Conservation (phyloP, 1,140 invertebrate species). For the Papilio dardanus region DNA sequence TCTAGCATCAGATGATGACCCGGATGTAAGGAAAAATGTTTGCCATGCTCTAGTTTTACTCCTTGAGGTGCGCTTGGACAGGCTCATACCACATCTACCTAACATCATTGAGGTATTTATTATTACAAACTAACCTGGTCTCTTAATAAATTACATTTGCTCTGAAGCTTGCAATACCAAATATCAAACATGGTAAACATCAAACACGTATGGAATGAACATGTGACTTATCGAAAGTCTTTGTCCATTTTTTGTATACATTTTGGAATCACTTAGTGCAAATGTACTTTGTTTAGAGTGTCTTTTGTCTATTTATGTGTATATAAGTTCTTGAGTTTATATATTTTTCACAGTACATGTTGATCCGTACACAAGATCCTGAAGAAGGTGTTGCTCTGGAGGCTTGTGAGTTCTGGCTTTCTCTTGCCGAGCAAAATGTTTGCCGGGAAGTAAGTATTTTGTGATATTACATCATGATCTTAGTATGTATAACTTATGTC, state of each 20-base stretch:
- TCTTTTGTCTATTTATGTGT: neutral
- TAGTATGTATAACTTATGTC: too few species aligned
- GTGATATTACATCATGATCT: too few species aligned
- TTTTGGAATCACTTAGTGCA: too few species aligned
- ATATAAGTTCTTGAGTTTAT: slow-evolving; percentile 2
- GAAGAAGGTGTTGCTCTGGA: slow-evolving; percentile 98
- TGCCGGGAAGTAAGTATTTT: slow-evolving; percentile 88
- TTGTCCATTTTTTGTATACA: too few species aligned
- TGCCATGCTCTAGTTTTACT: slow-evolving; percentile 98
- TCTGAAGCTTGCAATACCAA: too few species aligned
- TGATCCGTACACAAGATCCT: slow-evolving; percentile 96
- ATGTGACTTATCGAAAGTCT: too few species aligned
- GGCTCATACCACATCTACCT: slow-evolving; percentile 97
- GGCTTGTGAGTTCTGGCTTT: slow-evolving; percentile 99
- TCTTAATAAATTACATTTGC: too few species aligned
- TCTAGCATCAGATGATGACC: slow-evolving; percentile 90
- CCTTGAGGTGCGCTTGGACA: slow-evolving; percentile 97
- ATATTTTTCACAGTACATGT: slow-evolving; percentile 91
- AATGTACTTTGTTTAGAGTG: neutral
- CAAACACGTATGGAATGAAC: too few species aligned
- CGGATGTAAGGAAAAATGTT: slow-evolving; percentile 97
- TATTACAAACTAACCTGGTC: neutral
- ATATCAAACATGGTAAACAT: too few species aligned
- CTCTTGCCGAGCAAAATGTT: slow-evolving; percentile 97
- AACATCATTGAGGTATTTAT: slow-evolving; percentile 94